phyloP scores from a whole-genome alignment of 2,113 vertebrate genomes.

The Tragelaphus scriptus region DNA sequence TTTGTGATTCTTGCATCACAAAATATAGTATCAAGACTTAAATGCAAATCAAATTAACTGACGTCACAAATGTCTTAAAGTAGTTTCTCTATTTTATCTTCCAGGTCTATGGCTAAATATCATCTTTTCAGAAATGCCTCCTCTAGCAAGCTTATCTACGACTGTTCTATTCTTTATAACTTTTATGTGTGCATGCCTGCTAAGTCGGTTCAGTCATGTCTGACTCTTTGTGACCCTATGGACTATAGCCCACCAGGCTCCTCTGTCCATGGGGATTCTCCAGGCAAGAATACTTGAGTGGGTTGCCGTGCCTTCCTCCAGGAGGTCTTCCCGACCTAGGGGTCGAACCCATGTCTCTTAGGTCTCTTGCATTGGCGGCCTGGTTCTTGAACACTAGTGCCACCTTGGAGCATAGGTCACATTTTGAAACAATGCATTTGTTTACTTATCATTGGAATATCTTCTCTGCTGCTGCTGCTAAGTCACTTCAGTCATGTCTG shows the following conservation, averaged over 20 bases:
- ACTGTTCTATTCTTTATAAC: background rate
- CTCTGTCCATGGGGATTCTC: background rate
- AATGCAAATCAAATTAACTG: background rate
- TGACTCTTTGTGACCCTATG: background rate
- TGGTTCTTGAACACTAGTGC: background rate
- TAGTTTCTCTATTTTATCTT: conserved; percentile 21
- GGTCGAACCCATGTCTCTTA: background rate
- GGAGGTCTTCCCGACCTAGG: background rate
- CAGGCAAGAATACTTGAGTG: background rate
- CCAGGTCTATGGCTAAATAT: background rate
- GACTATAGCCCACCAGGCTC: background rate
- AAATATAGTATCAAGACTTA: background rate
- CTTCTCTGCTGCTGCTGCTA: no score
- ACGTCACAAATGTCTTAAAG: background rate
- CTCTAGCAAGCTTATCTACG: conserved; percentile 5
- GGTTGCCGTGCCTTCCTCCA: background rate
- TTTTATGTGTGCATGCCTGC: background rate
- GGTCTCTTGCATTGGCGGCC: background rate
- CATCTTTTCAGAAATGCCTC: background rate
- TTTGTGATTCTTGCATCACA: background rate
- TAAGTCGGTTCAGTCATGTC: background rate
- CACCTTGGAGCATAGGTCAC: background rate
- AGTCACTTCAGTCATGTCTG: no score
- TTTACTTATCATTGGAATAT: background rate
- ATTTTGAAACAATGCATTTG: background rate